A percentile compares a stretch with the other conserved stretches of the same genome.
Conservation (phyloP, 2,797 vertebrate genomes). For the Enteromius fasciolatus region DNA sequence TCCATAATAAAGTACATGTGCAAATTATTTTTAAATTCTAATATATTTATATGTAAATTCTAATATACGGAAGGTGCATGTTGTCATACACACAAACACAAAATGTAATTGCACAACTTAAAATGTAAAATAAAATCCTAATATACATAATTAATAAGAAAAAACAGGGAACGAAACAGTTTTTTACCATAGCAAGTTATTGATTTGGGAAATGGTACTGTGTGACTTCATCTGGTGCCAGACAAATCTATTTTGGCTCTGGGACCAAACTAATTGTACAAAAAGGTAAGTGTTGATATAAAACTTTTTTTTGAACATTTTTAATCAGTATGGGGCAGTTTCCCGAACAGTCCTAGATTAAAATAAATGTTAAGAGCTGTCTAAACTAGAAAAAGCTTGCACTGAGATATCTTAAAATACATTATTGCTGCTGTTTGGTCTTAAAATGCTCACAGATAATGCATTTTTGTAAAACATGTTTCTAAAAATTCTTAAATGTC, state of each 20-base stretch:
- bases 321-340: too few relatives aligned
- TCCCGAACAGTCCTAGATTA: too few relatives aligned
- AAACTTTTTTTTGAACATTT: too few relatives aligned
- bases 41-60: neutral
- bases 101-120: neutral
- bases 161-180: neutral
- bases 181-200: neutral
- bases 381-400: too few relatives aligned
- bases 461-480: too few relatives aligned
- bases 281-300: slow-evolving; percentile 54
- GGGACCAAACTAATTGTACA: slow-evolving; percentile 60
- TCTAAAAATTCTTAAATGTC: too few relatives aligned
- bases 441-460: too few relatives aligned
- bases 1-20: neutral
- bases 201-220: slow-evolving; percentile 57
- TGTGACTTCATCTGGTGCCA: slow-evolving; percentile 56
- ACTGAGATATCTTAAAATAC: too few relatives aligned
- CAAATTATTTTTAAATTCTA: neutral
- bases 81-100: neutral
- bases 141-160: neutral
- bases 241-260: slow-evolving; percentile 56
- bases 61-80: neutral
- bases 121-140: neutral
- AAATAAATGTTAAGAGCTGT: too few relatives aligned
- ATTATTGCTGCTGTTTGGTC: too few relatives aligned